Base-by-base conservation (phyloP, 2,797 vertebrate species). In the Channa striata region DNA sequence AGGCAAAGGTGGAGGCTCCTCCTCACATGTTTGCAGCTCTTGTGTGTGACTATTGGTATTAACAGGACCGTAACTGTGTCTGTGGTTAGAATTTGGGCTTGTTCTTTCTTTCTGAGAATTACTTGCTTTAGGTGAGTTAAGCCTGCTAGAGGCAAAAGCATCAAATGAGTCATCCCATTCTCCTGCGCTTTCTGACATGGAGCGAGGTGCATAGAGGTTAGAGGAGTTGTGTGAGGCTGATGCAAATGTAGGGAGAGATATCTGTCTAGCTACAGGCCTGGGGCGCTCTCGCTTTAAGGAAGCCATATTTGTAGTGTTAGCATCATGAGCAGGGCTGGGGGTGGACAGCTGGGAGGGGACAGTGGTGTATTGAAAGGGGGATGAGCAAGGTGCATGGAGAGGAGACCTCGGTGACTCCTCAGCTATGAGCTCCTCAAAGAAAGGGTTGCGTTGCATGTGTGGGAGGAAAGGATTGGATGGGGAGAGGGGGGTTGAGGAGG, bases 111-210 rank as follows among this genome's bases (percentile, higher is more conserved):
- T 68, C 33, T 56, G 88, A 58, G 78, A 30, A 36, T 59, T 64
- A 65, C 59, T 74, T 17, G 49, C 80, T 68, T 80, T 87, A 33
- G 93, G 93, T 0, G 90, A 93, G 74, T 91, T 94, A 53, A 98
- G 93, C 59, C 97, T 94, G 91, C 95, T 95, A 8, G 95, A 94
- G 1, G 98, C 97, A 80, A 99, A 97, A 72, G 93, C 91, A 68
- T 97, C 95, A 59, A 99, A 99, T 44, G 93, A 95, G 14, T 97
- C 96, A 0, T 99, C 96, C 93, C 94, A 94, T 77, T 96, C 91
- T 49, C 74, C 86, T n/a, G 56, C 48, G 39, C 68, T 86, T 67
- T 89, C 95, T 0, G 93, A 91, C 82, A 85, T 75, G 49, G 91
- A 91, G 77, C 72, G 88, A 81, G 87, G 81, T 36, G 84, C 63